Evolutionary conservation across 2,113 vertebrate genomes (phyloP).

Genomic region (Podarcis cretensis): DNA sequence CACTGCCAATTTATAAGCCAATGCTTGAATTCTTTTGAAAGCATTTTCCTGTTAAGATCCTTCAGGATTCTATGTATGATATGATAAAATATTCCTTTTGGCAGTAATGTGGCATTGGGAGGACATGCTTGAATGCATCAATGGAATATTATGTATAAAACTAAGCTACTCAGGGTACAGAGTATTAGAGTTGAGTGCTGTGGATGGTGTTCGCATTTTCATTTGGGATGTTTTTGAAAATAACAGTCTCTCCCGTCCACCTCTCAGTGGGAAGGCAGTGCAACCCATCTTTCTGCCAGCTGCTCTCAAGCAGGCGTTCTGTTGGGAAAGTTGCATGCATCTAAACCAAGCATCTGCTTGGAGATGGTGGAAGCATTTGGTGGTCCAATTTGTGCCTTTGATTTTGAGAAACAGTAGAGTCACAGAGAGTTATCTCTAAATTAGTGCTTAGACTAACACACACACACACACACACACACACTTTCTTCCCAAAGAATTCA

Average conservation of each 20-base stretch:
- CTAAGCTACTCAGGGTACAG: background rate
- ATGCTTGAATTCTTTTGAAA: background rate
- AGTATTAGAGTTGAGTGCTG: background rate
- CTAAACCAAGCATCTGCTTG: background rate
- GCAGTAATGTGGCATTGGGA: background rate
- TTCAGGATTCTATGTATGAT: background rate
- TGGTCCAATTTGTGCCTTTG: background rate
- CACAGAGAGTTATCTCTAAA: background rate
- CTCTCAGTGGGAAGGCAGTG: background rate
- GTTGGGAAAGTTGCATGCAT: background rate
- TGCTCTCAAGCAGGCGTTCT: background rate
- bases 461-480: background rate
- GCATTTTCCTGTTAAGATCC: background rate
- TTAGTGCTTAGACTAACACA: background rate
- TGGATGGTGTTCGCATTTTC: background rate
- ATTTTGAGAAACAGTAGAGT: background rate
- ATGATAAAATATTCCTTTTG: constrained; percentile 10
- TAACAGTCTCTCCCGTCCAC: background rate
- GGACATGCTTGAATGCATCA: background rate
- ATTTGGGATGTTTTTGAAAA: background rate
- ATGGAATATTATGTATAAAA: background rate
- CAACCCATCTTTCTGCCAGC: background rate
- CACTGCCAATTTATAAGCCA: background rate
- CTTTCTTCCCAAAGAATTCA: background rate
- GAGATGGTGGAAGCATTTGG: background rate